These are phyloP conservation scores for Siniperca obscura DNA, from an alignment of 2,797 vertebrate genomes.

Conservation along the genomic window DNA sequence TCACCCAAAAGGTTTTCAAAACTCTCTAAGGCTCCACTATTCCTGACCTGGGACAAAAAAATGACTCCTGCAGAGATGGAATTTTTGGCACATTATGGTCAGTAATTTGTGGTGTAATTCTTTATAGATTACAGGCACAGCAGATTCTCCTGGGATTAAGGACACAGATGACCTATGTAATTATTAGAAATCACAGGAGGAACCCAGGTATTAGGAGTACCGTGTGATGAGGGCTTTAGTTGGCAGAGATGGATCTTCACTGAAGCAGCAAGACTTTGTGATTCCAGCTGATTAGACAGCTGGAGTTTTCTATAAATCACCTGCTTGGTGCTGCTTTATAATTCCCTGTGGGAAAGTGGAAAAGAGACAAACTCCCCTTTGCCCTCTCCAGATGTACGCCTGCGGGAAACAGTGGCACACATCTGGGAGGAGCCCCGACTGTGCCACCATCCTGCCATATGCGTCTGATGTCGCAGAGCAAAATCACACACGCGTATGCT, in stretches of 20 bases:
- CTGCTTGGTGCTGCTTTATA: conserved; percentile 26
- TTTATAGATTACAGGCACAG: conserved; percentile 16
- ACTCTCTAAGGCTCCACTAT: not conserved
- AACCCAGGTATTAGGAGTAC: conserved; percentile 16
- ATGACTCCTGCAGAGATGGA: not conserved
- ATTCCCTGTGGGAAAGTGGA: conserved; percentile 31
- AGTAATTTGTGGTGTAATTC: not conserved
- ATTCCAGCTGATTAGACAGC: conserved; percentile 43
- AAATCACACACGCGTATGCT: conserved; percentile 10
- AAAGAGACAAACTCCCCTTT: conserved; percentile 26
- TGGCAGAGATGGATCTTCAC: not conserved
- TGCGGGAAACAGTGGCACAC: conserved; percentile 48
- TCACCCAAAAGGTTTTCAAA: not conserved
- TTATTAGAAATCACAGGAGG: conserved; percentile 36
- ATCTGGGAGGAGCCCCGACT: conserved; percentile 48
- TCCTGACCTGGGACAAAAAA: not conserved
- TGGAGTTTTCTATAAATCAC: conserved; percentile 50
- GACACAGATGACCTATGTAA: conserved; percentile 28
- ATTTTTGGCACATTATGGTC: not conserved
- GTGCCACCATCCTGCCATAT: conserved; percentile 22
- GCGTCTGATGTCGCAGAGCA: conserved; percentile 27
- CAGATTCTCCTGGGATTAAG: conserved; percentile 20
- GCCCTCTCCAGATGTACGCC: conserved; percentile 60
- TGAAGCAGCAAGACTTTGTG: conserved; percentile 37
- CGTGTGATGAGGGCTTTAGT: conserved; percentile 13